These are phyloP conservation scores for Drosophila histrio DNA, from an alignment of 2,888 invertebrate genomes.

Conservation along the genomic window DNA sequence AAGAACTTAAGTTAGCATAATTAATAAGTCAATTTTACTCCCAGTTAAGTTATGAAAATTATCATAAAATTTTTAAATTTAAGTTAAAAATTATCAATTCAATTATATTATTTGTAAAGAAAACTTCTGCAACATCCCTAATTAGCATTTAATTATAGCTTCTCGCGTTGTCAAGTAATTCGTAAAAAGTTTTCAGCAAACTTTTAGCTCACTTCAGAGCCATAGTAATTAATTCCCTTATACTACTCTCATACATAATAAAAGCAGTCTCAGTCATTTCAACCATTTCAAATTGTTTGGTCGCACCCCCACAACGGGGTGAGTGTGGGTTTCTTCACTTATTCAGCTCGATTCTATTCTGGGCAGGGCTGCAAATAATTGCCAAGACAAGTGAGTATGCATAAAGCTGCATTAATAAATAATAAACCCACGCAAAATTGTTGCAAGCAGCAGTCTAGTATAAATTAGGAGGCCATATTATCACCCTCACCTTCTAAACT, in stretches of 20 bases:
- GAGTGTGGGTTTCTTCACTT: slow-evolving; percentile 22
- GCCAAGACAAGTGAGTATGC: slow-evolving; percentile 30
- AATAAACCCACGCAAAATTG: slow-evolving; percentile 29
- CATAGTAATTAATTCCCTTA: slow-evolving; percentile 26
- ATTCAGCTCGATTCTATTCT: slow-evolving; percentile 19
- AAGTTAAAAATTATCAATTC: background rate
- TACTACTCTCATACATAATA: slow-evolving; percentile 27
- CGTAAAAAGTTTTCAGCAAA: background rate
- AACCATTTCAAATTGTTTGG: slow-evolving; percentile 16
- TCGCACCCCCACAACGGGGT: slow-evolving; percentile 1
- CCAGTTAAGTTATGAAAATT: too few species aligned
- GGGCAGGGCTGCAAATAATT: slow-evolving; percentile 44
- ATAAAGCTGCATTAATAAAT: slow-evolving; percentile 47
- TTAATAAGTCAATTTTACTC: too few species aligned
- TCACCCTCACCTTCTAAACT: slow-evolving; percentile 5
- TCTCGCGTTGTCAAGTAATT: background rate
- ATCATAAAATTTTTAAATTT: background rate
- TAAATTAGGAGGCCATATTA: background rate
- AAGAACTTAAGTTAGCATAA: too few species aligned
- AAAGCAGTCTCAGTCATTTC: slow-evolving; percentile 15
- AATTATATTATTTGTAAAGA: background rate
- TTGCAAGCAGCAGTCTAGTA: background rate
- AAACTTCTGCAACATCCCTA: background rate
- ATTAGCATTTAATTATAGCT: background rate
- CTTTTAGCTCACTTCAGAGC: background rate